These are phyloP conservation scores for Magallana angulata DNA, from an alignment of 1,140 invertebrate genomes.

Conservation along the genomic window DNA sequence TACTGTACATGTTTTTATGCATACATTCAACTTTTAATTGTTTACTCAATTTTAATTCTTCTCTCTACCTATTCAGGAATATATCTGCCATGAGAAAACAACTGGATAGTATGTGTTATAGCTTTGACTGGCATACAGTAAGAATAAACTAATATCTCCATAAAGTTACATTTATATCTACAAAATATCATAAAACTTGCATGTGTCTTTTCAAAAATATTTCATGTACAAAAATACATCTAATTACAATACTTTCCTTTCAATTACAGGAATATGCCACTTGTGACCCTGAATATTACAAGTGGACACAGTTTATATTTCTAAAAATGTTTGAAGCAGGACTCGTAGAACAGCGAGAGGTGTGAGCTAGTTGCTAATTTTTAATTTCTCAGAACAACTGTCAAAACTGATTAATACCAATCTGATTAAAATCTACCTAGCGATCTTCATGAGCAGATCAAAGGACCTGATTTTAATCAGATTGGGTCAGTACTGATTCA, in stretches of 20 bases:
- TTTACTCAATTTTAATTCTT: background rate
- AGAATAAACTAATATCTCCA: slow-evolving; percentile 71
- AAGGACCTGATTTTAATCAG: too few relatives aligned
- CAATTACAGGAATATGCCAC: slow-evolving; percentile 81
- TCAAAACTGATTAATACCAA: too few relatives aligned
- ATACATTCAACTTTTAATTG: background rate
- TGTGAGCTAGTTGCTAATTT: slow-evolving; percentile 68
- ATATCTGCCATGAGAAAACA: slow-evolving; percentile 95
- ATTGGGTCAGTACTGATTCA: too few relatives aligned
- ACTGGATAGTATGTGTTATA: slow-evolving; percentile 88
- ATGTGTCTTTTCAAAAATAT: too few relatives aligned
- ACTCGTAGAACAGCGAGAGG: slow-evolving; percentile 92
- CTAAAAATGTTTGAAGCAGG: slow-evolving; percentile 91
- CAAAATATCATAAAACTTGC: too few relatives aligned
- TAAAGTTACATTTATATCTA: too few relatives aligned
- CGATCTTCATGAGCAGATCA: too few relatives aligned
- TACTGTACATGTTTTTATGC: background rate
- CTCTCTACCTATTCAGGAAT: slow-evolving; percentile 82
- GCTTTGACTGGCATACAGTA: slow-evolving; percentile 97
- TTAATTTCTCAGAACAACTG: too few relatives aligned
- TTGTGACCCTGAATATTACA: slow-evolving; percentile 82
- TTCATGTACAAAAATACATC: too few relatives aligned
- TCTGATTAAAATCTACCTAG: too few relatives aligned
- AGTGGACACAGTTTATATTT: slow-evolving; percentile 98
- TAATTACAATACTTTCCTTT: background rate